These are phyloP conservation scores for Lasioglossum baleicum DNA, from an alignment of 1,140 invertebrate genomes.

Conservation along the genomic window DNA sequence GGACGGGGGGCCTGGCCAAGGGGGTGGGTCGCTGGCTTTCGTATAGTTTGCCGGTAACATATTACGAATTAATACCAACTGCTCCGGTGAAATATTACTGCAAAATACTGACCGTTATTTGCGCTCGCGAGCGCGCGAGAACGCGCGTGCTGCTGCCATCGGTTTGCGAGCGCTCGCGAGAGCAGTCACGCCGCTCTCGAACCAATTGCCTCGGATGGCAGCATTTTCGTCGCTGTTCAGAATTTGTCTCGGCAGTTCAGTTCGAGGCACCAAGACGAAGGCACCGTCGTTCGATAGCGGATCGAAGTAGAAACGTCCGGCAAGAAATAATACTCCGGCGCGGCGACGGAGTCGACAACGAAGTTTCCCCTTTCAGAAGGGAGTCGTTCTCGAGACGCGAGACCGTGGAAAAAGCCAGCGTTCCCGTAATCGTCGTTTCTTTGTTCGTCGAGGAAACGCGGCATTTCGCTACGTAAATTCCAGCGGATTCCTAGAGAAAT, in stretches of 20 bases:
- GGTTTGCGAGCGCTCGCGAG: conserved; percentile 32
- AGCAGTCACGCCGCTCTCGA: conserved; percentile 5
- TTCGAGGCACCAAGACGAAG: background rate
- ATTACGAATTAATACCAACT: conserved; percentile 81
- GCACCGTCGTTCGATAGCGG: background rate
- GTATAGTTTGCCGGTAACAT: conserved; percentile 80
- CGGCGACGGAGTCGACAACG: too few relatives aligned
- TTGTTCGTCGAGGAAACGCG: background rate
- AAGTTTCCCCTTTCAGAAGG: too few relatives aligned
- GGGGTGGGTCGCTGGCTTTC: conserved; percentile 67
- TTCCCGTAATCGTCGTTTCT: background rate
- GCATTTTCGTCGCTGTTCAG: conserved; percentile 56
- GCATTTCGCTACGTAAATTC: background rate
- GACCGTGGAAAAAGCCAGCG: background rate
- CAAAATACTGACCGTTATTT: conserved; percentile 80
- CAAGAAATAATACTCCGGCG: too few relatives aligned
- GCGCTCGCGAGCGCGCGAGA: conserved; percentile 61
- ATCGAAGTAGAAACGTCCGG: background rate
- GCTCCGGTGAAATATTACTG: conserved; percentile 81
- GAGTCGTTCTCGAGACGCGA: background rate
- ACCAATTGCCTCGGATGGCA: conserved; percentile 48
- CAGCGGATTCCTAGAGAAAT: background rate
- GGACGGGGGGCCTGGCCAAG: conserved; percentile 12
- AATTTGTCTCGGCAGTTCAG: conserved; percentile 55
- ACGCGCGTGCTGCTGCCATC: conserved; percentile 42